Conservation (phyloP, 2,797 vertebrate genomes). For the Nothura maculosa region DNA sequence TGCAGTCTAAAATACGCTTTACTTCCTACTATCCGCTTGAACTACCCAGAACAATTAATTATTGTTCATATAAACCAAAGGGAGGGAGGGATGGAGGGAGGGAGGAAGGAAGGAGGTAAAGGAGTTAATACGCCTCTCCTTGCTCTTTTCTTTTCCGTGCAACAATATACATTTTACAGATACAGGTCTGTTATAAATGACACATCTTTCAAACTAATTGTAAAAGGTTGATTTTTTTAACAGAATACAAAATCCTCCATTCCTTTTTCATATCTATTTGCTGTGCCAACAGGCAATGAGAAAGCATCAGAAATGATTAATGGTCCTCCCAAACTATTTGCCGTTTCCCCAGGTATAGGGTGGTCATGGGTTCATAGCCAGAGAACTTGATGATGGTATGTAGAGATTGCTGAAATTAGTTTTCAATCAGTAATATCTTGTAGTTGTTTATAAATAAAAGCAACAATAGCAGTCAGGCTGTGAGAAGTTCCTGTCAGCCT, state of each 20-base stretch:
- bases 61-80: background rate
- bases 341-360: background rate
- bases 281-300: background rate
- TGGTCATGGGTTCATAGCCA: background rate
- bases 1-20: background rate
- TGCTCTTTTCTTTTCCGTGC: background rate
- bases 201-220: background rate
- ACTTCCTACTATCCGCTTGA: background rate
- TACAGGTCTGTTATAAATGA: background rate
- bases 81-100: no score
- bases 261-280: background rate
- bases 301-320: slow-evolving; percentile 9
- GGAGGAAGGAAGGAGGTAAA: background rate
- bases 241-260: background rate
- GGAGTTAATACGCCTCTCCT: rapidly evolving
- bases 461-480: background rate
- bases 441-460: background rate
- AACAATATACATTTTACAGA: background rate
- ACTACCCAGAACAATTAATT: background rate
- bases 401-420: background rate
- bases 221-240: background rate
- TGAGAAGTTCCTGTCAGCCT: background rate
- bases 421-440: background rate
- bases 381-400: background rate
- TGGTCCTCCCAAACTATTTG: background rate